A percentile compares a stretch with the other conserved stretches of the same genome.
These are phyloP conservation scores for Heliconius ethilla DNA, from an alignment of 2,888 invertebrate species.

Conservation along the genomic window DNA sequence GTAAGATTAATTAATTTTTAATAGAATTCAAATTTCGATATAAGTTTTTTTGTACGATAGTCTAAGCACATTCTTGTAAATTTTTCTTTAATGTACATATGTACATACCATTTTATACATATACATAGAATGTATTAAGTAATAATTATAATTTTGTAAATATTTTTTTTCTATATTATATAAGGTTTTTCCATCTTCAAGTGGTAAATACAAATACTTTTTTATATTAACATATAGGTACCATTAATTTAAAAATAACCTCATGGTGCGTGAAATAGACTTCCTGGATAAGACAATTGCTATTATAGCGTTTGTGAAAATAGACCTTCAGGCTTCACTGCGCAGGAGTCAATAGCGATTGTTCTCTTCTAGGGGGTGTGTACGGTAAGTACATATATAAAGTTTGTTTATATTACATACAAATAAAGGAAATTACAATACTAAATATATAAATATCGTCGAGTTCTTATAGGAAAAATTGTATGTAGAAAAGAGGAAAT, in stretches of 20 bases:
- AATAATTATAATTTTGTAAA: too few relatives aligned
- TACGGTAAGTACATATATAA: not conserved
- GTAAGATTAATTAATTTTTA: not conserved
- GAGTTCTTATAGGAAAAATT: not conserved
- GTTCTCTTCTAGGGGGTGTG: conserved; percentile 51
- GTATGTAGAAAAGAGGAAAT: not conserved
- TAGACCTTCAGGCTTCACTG: conserved; percentile 77
- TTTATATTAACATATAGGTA: conserved; percentile 48
- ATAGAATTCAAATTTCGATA: not conserved
- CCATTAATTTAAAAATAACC: conserved; percentile 59
- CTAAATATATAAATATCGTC: too few relatives aligned
- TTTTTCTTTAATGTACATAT: too few relatives aligned
- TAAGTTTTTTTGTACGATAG: too few relatives aligned
- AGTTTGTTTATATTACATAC: not conserved
- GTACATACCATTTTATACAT: too few relatives aligned
- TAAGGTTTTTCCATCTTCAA: not conserved
- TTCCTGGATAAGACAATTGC: conserved; percentile 77
- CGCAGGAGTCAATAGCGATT: conserved; percentile 74
- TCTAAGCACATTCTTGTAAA: too few relatives aligned
- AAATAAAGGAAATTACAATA: not conserved
- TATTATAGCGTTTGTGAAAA: conserved; percentile 70
- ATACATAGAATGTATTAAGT: too few relatives aligned
- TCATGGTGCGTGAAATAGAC: conserved; percentile 69
- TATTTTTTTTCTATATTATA: too few relatives aligned
- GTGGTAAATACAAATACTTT: not conserved